phyloP scores from a whole-genome alignment of 2,797 vertebrate species.

The Acestrorhynchus altus region DNA sequence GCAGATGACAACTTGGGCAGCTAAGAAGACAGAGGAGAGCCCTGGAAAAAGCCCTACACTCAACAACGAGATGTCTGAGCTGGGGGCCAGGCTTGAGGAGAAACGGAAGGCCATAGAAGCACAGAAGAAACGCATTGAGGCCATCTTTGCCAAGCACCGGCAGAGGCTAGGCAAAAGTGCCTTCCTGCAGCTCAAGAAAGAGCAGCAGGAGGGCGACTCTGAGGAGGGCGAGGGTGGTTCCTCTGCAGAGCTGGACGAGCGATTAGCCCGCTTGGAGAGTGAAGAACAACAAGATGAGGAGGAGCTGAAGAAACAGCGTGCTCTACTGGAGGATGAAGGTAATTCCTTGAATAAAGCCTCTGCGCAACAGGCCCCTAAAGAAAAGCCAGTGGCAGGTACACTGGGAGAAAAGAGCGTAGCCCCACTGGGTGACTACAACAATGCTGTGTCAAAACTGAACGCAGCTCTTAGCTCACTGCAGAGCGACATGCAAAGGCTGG shows the following conservation, averaged over 20 bases:
- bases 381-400: conserved; percentile 72
- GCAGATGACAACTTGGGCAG: conserved; percentile 71
- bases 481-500: conserved; percentile 89
- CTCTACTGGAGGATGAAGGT: conserved; percentile 55
- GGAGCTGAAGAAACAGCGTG: conserved; percentile 55
- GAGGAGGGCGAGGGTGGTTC: conserved; percentile 40
- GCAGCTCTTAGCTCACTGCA: conserved; percentile 87
- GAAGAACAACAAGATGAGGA: conserved; percentile 66
- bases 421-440: conserved; percentile 90
- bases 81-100: conserved; percentile 88
- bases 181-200: conserved; percentile 88
- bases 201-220: conserved; percentile 72
- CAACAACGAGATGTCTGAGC: conserved; percentile 87
- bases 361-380: conserved; percentile 49
- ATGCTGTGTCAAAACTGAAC: conserved; percentile 88
- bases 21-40: conserved; percentile 76
- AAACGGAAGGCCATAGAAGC: conserved; percentile 92
- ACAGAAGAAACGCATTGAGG: conserved; percentile 93
- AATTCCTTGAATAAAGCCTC: conserved; percentile 56
- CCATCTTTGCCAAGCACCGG: conserved; percentile 91
- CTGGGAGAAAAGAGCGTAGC: conserved; percentile 65
- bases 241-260: conserved; percentile 78
- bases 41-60: conserved; percentile 81
- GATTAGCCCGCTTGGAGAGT: conserved; percentile 74
- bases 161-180: conserved; percentile 90